Percentiles rank a stretch among this genome's conserved stretches.
phyloP scores from a whole-genome alignment of 2,888 invertebrate genomes.

The Petrolisthes manimaculis region DNA sequence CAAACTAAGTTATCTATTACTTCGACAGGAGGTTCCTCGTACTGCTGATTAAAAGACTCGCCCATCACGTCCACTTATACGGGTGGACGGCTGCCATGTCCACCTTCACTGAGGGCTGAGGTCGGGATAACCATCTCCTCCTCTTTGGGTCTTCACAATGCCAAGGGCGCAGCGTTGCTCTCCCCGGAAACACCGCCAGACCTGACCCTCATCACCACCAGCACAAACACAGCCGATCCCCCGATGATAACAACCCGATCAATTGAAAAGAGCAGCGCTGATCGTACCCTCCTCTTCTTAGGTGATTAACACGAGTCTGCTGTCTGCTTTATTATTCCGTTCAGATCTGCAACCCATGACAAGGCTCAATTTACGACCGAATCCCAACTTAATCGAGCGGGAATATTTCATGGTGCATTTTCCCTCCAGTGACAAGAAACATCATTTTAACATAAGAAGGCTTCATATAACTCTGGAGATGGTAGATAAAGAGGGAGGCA shows the following conservation, averaged over 20 bases:
- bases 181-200: conserved; percentile 20
- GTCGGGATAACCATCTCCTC: conserved; percentile 34
- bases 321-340: conserved; percentile 32
- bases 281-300: neutral
- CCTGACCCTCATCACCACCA: neutral
- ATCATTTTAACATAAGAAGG: conserved; percentile 32
- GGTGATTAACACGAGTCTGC: conserved; percentile 21
- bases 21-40: conserved; percentile 45
- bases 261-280: conserved; percentile 20
- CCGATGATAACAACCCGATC: conserved; percentile 1
- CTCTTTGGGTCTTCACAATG: neutral
- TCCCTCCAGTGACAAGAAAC: conserved; percentile 27
- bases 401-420: conserved; percentile 34
- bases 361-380: conserved; percentile 31
- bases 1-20: conserved; percentile 42
- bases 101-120: neutral
- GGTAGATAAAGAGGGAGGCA: conserved; percentile 17
- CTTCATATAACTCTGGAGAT: conserved; percentile 29
- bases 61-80: conserved; percentile 42
- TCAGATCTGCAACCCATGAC: conserved; percentile 25
- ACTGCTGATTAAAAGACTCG: conserved; percentile 41
- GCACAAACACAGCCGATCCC: conserved; percentile 5
- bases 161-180: neutral
- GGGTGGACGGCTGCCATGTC: conserved; percentile 41
- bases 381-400: neutral